Conservation (phyloP, 92 coral and sea anemone genomes). For the Porites lobata region DNA sequence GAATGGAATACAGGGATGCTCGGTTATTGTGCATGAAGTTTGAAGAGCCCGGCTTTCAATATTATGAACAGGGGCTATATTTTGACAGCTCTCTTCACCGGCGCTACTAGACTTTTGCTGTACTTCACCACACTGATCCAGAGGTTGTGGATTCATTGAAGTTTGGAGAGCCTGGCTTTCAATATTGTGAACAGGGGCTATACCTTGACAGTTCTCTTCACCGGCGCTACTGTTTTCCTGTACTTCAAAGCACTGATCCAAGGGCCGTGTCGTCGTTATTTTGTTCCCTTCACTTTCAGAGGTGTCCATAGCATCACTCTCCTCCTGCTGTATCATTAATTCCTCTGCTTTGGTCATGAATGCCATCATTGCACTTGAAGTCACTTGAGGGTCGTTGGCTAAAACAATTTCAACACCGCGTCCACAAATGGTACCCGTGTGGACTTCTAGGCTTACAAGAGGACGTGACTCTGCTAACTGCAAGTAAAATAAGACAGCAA, state of each 20-base stretch:
- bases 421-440: constrained; percentile 75
- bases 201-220: neutral
- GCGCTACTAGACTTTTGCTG: neutral
- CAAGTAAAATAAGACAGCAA: no score
- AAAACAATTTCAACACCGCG: constrained; percentile 70
- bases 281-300: no score
- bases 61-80: no score
- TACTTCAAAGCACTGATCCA: neutral
- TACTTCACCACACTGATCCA: neutral
- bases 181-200: no score
- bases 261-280: neutral
- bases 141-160: constrained; percentile 8
- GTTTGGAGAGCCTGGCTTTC: constrained; percentile 71
- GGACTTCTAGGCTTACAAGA: constrained; percentile 54
- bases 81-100: neutral
- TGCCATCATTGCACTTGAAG: constrained; percentile 26
- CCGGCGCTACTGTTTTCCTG: neutral
- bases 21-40: constrained; percentile 83
- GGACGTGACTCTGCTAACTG: constrained; percentile 17
- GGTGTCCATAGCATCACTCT: neutral
- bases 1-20: constrained; percentile 70
- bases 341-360: constrained; percentile 30
- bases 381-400: constrained; percentile 38
- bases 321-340: neutral
- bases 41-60: constrained; percentile 62